A percentile compares a stretch with the other conserved stretches of the same genome.
phyloP scores from a whole-genome alignment of 2,888 invertebrate genomes.

The Dasysyrphus albostriatus region DNA sequence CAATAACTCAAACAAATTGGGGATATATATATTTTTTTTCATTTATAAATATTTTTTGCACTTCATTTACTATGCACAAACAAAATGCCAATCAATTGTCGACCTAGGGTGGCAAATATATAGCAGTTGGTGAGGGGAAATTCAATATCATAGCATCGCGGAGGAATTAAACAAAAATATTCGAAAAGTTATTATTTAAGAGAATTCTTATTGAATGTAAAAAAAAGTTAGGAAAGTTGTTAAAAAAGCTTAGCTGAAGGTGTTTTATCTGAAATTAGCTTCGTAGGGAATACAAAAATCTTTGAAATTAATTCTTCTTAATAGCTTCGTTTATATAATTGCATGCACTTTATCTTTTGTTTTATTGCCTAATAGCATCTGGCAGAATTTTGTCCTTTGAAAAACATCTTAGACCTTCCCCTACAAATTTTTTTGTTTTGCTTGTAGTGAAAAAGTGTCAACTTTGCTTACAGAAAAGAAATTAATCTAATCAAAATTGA shows the following conservation, averaged over 20 bases:
- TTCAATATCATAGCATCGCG: not conserved
- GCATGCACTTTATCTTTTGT: no score
- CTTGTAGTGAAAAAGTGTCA: no score
- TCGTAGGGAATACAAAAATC: not conserved
- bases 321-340: no score
- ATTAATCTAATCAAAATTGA: no score
- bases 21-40: not conserved
- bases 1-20: slow-evolving; percentile 18
- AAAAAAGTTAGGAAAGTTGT: not conserved
- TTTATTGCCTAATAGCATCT: no score
- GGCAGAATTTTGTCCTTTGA: no score
- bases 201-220: not conserved
- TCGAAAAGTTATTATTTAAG: no score
- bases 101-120: slow-evolving; percentile 4
- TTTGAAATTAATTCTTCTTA: no score
- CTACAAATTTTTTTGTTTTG: no score
- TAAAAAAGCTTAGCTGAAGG: no score
- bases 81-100: slow-evolving; percentile 62
- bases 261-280: not conserved
- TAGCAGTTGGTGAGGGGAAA: not conserved
- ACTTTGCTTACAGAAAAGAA: no score
- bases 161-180: not conserved
- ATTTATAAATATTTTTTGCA: slow-evolving; percentile 10
- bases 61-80: slow-evolving; percentile 36
- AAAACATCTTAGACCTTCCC: no score